phyloP scores from a whole-genome alignment of 2,888 invertebrate species.

The Aradus depressus region DNA sequence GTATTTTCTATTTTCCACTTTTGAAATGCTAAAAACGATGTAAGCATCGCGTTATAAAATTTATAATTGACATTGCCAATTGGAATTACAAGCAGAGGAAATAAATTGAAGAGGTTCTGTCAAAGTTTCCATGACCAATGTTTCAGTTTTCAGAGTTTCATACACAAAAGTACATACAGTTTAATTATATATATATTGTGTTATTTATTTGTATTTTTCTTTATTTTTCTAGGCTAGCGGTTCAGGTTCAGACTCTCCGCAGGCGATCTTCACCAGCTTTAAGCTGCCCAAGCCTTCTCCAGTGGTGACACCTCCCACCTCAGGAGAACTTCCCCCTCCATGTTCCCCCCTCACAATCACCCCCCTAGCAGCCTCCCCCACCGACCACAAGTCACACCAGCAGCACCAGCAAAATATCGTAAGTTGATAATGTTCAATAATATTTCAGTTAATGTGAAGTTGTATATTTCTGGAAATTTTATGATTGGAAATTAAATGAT shows the following conservation, averaged over 20 bases:
- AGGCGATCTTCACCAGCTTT: conserved; percentile 87
- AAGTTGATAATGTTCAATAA: neutral
- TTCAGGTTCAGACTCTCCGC: conserved; percentile 51
- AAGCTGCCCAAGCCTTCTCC: conserved; percentile 63
- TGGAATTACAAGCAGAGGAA: too few relatives aligned
- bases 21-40: too few relatives aligned
- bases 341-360: conserved; percentile 26
- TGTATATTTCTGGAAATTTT: too few relatives aligned
- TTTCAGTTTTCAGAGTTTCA: too few relatives aligned
- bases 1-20: neutral
- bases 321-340: conserved; percentile 18
- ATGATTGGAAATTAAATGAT: too few relatives aligned
- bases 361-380: conserved; percentile 34
- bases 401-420: conserved; percentile 3
- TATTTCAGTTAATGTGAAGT: too few relatives aligned
- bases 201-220: conserved; percentile 24
- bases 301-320: conserved; percentile 19
- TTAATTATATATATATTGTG: neutral
- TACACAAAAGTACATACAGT: neutral
- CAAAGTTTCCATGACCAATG: too few relatives aligned
- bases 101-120: too few relatives aligned
- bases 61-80: too few relatives aligned
- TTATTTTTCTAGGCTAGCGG: conserved; percentile 37
- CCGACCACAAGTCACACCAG: conserved; percentile 12
- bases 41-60: too few relatives aligned